Conservation (phyloP, 2,888 invertebrate species). For the Megastigmus dorsalis region DNA sequence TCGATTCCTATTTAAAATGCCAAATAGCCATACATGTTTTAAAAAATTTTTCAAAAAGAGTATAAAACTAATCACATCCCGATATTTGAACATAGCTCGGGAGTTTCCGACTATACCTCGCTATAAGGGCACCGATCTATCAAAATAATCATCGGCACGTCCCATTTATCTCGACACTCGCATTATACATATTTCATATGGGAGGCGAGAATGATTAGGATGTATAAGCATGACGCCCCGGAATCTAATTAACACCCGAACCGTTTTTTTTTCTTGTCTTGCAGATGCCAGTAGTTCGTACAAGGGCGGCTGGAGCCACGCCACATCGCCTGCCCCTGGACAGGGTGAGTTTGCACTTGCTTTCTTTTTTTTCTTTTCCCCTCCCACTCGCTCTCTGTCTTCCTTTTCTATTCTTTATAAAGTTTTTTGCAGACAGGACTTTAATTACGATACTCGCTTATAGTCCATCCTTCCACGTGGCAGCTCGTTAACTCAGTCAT, state of each 20-base stretch:
- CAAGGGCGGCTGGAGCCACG: constrained; percentile 74
- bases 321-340: constrained; percentile 73
- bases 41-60: neutral
- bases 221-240: constrained; percentile 1
- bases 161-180: constrained; percentile 26
- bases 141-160: neutral
- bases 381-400: neutral
- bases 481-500: constrained; percentile 16
- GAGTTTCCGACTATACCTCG: too few species aligned
- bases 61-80: too few species aligned
- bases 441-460: constrained; percentile 28
- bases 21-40: too few species aligned
- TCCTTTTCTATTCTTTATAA: neutral
- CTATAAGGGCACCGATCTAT: too few species aligned
- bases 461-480: neutral
- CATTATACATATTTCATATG: too few species aligned
- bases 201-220: constrained; percentile 9
- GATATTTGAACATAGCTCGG: too few species aligned
- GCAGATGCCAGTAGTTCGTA: constrained; percentile 74
- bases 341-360: constrained; percentile 68
- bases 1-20: too few species aligned
- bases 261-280: constrained; percentile 55
- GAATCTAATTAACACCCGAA: constrained; percentile 41
- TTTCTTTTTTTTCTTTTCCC: constrained; percentile 9
- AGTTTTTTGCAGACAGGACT: neutral